phyloP scores from a whole-genome alignment of 2,888 invertebrate genomes.

The Sminthurides aquaticus region DNA sequence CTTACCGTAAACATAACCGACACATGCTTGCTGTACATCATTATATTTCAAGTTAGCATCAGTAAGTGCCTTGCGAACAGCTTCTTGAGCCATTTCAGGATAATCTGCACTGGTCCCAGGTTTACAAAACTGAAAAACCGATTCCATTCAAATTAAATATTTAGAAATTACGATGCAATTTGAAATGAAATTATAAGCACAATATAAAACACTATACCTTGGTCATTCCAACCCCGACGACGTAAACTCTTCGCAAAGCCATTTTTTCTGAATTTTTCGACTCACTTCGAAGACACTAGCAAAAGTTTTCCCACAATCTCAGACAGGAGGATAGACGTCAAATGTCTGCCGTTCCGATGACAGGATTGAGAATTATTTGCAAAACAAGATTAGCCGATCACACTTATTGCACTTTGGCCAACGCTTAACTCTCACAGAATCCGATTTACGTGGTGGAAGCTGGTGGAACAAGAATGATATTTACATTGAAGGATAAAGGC shows the following conservation, averaged over 20 bases:
- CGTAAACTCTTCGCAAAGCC: conserved; percentile 59
- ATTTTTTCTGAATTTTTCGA: conserved; percentile 18
- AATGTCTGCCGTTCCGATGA: too few relatives aligned
- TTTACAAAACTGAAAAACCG: conserved; percentile 77
- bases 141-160: conserved; percentile 15
- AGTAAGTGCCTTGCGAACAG: conserved; percentile 74
- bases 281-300: neutral
- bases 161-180: neutral
- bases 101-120: conserved; percentile 83
- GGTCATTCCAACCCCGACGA: conserved; percentile 95
- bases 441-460: too few relatives aligned
- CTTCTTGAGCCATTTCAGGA: conserved; percentile 90
- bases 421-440: too few relatives aligned
- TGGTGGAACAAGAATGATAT: too few relatives aligned
- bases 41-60: conserved; percentile 72
- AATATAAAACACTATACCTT: too few relatives aligned
- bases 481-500: too few relatives aligned
- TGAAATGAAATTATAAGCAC: too few relatives aligned
- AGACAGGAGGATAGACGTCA: too few relatives aligned
- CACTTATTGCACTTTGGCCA: too few relatives aligned
- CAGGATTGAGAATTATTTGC: too few relatives aligned
- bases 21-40: conserved; percentile 79
- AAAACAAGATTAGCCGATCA: too few relatives aligned
- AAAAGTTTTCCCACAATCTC: too few relatives aligned
- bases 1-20: conserved; percentile 82